A percentile compares a stretch with the other conserved stretches of the same genome.
Conservation (phyloP, 2,888 invertebrate species). For the Apantesis nais region DNA sequence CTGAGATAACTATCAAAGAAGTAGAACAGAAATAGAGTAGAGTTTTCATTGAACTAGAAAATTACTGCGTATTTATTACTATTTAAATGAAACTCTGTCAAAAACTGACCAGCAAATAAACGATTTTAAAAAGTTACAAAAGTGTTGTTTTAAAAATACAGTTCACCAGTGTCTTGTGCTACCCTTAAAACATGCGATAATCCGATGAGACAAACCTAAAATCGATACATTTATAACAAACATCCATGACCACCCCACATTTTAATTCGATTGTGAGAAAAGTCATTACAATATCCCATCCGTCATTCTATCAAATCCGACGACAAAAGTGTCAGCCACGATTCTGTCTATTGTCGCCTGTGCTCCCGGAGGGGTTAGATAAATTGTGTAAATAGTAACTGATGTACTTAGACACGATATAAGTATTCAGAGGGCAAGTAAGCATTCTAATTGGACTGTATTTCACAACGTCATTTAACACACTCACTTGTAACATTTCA, state of each 20-base stretch:
- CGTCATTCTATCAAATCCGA: constrained; percentile 65
- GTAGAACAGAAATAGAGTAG: too few relatives aligned
- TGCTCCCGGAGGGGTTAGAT: constrained; percentile 13
- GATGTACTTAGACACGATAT: background rate
- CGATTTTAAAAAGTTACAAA: background rate
- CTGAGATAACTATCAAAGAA: too few relatives aligned
- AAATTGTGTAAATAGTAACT: constrained; percentile 11
- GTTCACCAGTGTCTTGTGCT: background rate
- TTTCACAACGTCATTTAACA: background rate
- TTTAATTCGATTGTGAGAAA: constrained; percentile 50
- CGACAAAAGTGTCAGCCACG: constrained; percentile 55
- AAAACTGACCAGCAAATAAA: background rate
- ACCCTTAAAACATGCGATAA: background rate
- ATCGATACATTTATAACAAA: constrained; percentile 15
- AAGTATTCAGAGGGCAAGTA: background rate
- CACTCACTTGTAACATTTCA: background rate
- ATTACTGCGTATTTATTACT: too few relatives aligned
- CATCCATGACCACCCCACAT: constrained; percentile 19
- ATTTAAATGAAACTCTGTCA: too few relatives aligned
- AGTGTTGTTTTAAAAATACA: background rate
- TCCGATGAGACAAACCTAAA: constrained; percentile 1
- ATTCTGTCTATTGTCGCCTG: constrained; percentile 37
- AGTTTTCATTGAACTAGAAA: too few relatives aligned
- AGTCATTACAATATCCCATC: constrained; percentile 65
- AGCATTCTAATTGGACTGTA: background rate